Evolutionary conservation across 2,888 invertebrate genomes (phyloP), one percentile per base, ranked within the genome.

Genomic region (Morinoia aosen): DNA sequence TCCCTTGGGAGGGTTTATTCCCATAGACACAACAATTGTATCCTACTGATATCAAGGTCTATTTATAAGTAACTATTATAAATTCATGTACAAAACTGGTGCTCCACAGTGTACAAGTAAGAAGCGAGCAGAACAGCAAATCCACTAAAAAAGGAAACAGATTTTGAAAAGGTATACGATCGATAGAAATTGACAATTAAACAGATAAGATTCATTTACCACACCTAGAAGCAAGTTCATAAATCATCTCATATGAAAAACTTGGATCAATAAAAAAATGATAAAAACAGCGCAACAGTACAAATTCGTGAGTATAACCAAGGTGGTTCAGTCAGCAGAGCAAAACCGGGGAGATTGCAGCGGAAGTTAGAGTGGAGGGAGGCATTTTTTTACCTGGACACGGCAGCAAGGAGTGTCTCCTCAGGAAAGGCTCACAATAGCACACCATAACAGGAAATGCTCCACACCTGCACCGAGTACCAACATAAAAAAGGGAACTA

Each of bases 371-470:
- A 90, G 48, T 88, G 48, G 90, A 11, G 40, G 90, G 90, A 48
- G 39, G 90, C 40, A 39, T 39, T 90, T 90, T 90, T 48, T 90
- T 39, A 90, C 90, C 90, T 90, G 90, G 40, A 76, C 39, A 39
- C n/a, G 39, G 90, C 90, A 25, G 90, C 11, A 90, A 19, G 40
- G 90, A 90, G 40, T 90, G 90, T 90, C 90, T 11, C 39, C 90
- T 90, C 39, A 40, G 40, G 48, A 19, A 90, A 33, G 90, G 40
- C 90, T 11, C 90, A 90, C 48, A 19, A 48, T 16, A 90, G 90
- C 90, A 19, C 90, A 40, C 40, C 90, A 48, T 76, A 48, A 90
- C 90, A 90, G 90, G 90, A 90, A 90, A 90, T 48, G 90, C 40
- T 39, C 10, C 90, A 90, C 90, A 90, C 90, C 90, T 90, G 48